phyloP scores from a whole-genome alignment of 2,888 invertebrate genomes.

The Entomobrya proxima region DNA sequence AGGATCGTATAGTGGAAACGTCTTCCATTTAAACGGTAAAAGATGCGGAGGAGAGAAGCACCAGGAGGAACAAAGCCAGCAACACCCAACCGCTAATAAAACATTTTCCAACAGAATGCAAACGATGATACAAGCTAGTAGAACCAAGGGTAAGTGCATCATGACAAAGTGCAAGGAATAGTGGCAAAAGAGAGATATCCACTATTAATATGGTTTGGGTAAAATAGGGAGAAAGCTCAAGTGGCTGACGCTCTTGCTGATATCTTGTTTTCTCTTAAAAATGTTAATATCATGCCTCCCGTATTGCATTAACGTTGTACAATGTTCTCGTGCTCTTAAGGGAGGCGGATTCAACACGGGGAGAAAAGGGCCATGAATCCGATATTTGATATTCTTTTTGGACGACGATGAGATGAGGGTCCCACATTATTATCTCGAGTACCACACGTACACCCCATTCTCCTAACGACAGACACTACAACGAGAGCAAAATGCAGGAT shows the following conservation, averaged over 20 bases:
- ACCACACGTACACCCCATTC: slow-evolving; percentile 43
- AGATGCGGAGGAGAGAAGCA: background rate
- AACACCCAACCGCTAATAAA: slow-evolving; percentile 31
- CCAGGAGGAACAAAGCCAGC: slow-evolving; percentile 27
- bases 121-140: slow-evolving; percentile 22
- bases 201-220: background rate
- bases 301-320: slow-evolving; percentile 34
- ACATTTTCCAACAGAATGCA: slow-evolving; percentile 22
- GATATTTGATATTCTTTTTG: slow-evolving; percentile 57
- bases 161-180: background rate
- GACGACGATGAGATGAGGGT: slow-evolving; percentile 54
- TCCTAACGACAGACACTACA: background rate
- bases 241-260: slow-evolving; percentile 43
- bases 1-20: background rate
- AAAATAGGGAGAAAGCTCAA: slow-evolving; percentile 61
- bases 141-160: slow-evolving; percentile 14
- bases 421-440: slow-evolving; percentile 65
- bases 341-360: slow-evolving; percentile 38
- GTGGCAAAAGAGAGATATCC: background rate
- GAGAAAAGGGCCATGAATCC: slow-evolving; percentile 56
- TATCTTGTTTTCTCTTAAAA: slow-evolving; percentile 61
- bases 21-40: slow-evolving; percentile 17
- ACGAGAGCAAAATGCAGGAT: slow-evolving; percentile 41
- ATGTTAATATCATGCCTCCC: slow-evolving; percentile 34
- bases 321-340: slow-evolving; percentile 44